Base-by-base conservation (phyloP, 1,140 invertebrate species). In the Trinorchestia longiramus region DNA sequence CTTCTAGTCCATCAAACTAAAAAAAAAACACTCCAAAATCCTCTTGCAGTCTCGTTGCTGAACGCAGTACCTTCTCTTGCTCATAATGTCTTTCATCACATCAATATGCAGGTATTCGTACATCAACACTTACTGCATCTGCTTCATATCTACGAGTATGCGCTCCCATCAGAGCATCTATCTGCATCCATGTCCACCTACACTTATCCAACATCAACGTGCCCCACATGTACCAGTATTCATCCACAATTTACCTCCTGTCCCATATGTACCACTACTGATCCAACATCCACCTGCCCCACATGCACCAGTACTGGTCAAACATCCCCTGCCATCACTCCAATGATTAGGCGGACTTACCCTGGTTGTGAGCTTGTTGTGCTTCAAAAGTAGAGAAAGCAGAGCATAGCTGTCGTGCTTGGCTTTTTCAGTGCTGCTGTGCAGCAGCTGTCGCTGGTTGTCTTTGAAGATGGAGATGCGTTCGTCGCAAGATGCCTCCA, bases 391-490 rank as follows among this genome's bases (percentile, higher is more conserved):
- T 19, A 94, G 92, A 8, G 43, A 42, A 11, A 94, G 92, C 43
- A 94, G 92, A 19, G 44, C 92, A 40, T 94, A 94, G 92, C 92
- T 94, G 92, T 94, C 92, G 44, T 47, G 92, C 44, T 45, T 94
- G 43, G 92, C 92, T 28, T 43, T 43, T 23, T 94, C 92, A 17
- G 44, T 94, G 92, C 40, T 40, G 43, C 40, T 40, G 43, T 94
- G 43, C 43, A 94, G 92, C 92, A 45, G 92, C 44, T 94, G 41
- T n/a, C 41, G 43, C 92, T 94, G 92, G 11, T 94, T 0, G 4
- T 94, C 92, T 44, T 94, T 94, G 36, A 43, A 94, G 19, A 6
- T 11, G 8, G 43, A 40, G 44, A 94, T 47, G 43, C 92, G 92
- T 6, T 94, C 92, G 15, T 44, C 92, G 43, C 43, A 45, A 4